Evolutionary conservation across 92 coral and sea anemone species (phyloP).

Genomic region (Paragorgia papillata): DNA sequence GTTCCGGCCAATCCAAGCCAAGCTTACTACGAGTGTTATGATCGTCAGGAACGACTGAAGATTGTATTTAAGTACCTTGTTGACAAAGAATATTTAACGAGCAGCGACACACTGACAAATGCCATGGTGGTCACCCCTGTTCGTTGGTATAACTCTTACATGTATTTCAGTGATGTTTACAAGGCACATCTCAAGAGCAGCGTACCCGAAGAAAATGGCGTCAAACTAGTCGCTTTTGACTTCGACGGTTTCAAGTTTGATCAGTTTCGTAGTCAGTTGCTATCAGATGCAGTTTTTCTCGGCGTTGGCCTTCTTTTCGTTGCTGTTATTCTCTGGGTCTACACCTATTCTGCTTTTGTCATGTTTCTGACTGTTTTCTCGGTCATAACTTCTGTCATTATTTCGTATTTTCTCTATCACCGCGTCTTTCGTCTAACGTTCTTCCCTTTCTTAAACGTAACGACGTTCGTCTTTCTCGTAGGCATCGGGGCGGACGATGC

Average conservation of each 20-base stretch:
- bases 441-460: constrained; percentile 88
- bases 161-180: constrained; percentile 59
- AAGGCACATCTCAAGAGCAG: constrained; percentile 48
- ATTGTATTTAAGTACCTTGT: constrained; percentile 59
- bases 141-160: background rate
- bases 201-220: constrained; percentile 62
- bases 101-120: constrained; percentile 49
- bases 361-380: constrained; percentile 72
- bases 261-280: constrained; percentile 59
- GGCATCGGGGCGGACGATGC: constrained; percentile 99
- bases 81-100: constrained; percentile 64
- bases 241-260: constrained; percentile 68
- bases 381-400: constrained; percentile 70
- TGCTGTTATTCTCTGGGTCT: constrained; percentile 71
- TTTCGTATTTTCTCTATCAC: constrained; percentile 87
- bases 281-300: constrained; percentile 74
- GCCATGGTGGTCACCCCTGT: constrained; percentile 56
- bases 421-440: constrained; percentile 70
- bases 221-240: constrained; percentile 73
- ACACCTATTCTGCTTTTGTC: constrained; percentile 76
- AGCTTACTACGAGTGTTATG: background rate
- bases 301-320: constrained; percentile 77
- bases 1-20: background rate
- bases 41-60: constrained; percentile 43
- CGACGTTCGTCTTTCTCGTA: constrained; percentile 78